Evolutionary conservation across 2,113 vertebrate genomes (phyloP).

Genomic region (Murina feae): DNA sequence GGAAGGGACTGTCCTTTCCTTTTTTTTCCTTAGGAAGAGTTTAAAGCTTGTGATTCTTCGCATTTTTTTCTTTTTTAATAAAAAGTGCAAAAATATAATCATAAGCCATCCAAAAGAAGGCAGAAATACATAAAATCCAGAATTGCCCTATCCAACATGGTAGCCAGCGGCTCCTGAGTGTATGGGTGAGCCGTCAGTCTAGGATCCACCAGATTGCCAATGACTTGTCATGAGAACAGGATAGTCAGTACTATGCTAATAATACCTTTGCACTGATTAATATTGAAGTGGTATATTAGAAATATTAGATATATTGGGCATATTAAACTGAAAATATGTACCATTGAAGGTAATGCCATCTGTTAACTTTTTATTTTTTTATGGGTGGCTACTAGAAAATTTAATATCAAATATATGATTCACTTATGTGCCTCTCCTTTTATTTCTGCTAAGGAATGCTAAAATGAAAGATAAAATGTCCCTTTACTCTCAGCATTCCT

Average conservation of each 20-base stretch:
- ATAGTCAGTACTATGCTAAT: background rate
- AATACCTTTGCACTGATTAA: background rate
- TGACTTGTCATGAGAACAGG: background rate
- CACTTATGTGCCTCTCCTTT: background rate
- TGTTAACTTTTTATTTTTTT: constrained; percentile 17
- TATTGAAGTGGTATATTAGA: background rate
- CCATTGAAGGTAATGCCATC: background rate
- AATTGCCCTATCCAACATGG: background rate
- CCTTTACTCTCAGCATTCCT: background rate
- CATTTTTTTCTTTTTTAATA: background rate
- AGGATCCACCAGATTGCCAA: background rate
- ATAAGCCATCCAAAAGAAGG: constrained; percentile 3
- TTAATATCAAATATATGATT: background rate
- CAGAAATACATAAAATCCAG: background rate
- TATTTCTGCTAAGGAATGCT: background rate
- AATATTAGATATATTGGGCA: background rate
- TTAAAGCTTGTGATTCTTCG: background rate
- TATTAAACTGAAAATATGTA: background rate
- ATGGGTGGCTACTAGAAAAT: background rate
- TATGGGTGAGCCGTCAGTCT: accelerated
- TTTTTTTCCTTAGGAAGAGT: background rate
- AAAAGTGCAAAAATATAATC: background rate
- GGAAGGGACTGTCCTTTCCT: background rate
- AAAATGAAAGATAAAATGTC: background rate
- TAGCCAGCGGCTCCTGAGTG: too few relatives aligned